phyloP scores from a whole-genome alignment of 1,140 invertebrate species.

The Xylocopa sonorina region DNA sequence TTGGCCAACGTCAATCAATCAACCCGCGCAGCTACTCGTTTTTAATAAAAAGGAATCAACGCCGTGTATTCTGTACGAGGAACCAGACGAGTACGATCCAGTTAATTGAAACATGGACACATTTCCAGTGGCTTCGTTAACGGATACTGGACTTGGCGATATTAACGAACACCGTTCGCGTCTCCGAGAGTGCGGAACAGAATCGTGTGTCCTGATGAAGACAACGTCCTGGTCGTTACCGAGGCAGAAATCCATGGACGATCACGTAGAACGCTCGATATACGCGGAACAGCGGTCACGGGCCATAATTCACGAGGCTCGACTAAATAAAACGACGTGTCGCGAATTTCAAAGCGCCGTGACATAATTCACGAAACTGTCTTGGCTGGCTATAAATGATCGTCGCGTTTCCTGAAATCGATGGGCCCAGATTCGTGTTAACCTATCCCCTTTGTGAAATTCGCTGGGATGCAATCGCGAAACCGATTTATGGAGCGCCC shows the following conservation, averaged over 20 bases:
- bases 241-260: neutral
- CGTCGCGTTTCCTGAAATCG: neutral
- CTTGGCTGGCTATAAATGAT: conserved; percentile 27
- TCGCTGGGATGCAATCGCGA: neutral
- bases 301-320: neutral
- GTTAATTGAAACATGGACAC: too few species aligned
- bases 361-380: conserved; percentile 2
- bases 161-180: neutral
- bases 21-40: neutral
- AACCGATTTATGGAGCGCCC: neutral
- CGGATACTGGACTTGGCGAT: neutral
- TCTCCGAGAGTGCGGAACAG: neutral
- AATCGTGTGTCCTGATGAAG: too few species aligned
- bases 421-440: neutral
- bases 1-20: neutral
- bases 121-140: neutral
- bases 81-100: neutral
- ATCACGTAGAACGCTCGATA: neutral
- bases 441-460: neutral
- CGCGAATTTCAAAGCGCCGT: neutral
- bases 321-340: conserved; percentile 24
- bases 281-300: neutral
- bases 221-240: neutral
- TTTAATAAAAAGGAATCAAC: neutral
- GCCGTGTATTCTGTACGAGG: neutral